A percentile compares a stretch with the other conserved stretches of the same genome.
Evolutionary conservation across 2,113 vertebrate species (phyloP).

Genomic region (Prionailurus viverrinus): DNA sequence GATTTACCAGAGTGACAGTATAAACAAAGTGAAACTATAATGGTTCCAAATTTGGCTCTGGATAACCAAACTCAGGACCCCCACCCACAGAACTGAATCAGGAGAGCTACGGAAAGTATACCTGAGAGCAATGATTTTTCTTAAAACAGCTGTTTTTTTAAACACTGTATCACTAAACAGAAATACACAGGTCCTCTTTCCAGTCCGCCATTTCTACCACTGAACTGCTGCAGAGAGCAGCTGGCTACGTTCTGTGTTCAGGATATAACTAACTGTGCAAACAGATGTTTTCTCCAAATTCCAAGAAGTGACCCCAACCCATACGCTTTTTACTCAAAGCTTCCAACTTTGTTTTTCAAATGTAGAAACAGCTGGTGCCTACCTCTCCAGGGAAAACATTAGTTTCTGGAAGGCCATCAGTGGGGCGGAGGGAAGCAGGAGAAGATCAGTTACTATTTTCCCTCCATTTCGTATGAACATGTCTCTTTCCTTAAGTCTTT

Average conservation of each 20-base stretch:
- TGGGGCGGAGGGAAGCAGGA: not conserved
- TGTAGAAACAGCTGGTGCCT: constrained; percentile 18
- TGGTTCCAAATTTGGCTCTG: not conserved
- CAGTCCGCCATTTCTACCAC: not conserved
- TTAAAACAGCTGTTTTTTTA: not conserved
- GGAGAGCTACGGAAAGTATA: not conserved
- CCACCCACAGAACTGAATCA: constrained; percentile 16
- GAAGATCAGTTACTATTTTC: not conserved
- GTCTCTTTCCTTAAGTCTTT: constrained; percentile 37
- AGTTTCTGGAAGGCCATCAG: constrained; percentile 37
- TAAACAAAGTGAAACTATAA: constrained; percentile 33
- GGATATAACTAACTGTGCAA: constrained; percentile 31
- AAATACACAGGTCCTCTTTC: not conserved
- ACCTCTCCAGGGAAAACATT: constrained; percentile 25
- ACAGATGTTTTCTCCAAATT: constrained; percentile 56
- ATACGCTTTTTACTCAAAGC: constrained; percentile 33
- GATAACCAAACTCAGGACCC: constrained; percentile 51
- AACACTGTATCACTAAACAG: not conserved
- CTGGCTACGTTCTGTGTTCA: not conserved
- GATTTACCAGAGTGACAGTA: not conserved
- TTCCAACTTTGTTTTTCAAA: constrained; percentile 46
- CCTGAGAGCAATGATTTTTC: not conserved
- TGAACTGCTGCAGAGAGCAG: not conserved
- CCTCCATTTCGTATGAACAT: not conserved
- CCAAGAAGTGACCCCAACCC: constrained; percentile 52